Evolutionary conservation across 2,888 invertebrate genomes (phyloP).

Genomic region (Lasioglossum morio): DNA sequence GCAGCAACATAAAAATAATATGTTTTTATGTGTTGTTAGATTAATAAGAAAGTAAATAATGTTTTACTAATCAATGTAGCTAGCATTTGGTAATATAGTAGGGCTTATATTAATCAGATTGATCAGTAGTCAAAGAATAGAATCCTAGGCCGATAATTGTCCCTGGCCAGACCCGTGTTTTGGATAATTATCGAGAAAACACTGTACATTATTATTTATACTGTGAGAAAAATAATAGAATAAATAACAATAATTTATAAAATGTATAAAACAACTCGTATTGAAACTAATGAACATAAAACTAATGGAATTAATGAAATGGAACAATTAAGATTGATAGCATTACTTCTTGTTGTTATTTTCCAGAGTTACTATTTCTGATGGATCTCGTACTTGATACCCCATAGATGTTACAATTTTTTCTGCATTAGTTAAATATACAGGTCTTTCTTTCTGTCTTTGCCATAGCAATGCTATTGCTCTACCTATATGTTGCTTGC

Average conservation of each 20-base stretch:
- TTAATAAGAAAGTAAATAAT: too few relatives aligned
- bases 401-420: constrained; percentile 86
- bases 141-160: too few relatives aligned
- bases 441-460: constrained; percentile 87
- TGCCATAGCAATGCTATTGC: constrained; percentile 91
- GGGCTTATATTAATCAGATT: too few relatives aligned
- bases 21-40: too few relatives aligned
- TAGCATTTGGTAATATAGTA: too few relatives aligned
- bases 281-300: not conserved
- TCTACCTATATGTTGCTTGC: constrained; percentile 90
- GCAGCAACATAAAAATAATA: too few relatives aligned
- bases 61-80: too few relatives aligned
- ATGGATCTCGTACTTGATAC: constrained; percentile 87
- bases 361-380: constrained; percentile 86
- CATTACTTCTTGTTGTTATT: constrained; percentile 55
- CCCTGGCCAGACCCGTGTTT: too few relatives aligned
- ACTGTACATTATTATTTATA: not conserved
- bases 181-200: too few relatives aligned
- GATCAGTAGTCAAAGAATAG: too few relatives aligned
- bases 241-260: not conserved
- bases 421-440: constrained; percentile 86
- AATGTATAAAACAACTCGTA: not conserved
- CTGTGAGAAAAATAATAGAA: not conserved
- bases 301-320: not conserved
- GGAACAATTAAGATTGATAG: not conserved